Percentiles rank a stretch among this genome's conserved stretches.
These are phyloP conservation scores for Hippopotamus amphibius DNA, from an alignment of 2,113 vertebrate genomes.

Conservation along the genomic window DNA sequence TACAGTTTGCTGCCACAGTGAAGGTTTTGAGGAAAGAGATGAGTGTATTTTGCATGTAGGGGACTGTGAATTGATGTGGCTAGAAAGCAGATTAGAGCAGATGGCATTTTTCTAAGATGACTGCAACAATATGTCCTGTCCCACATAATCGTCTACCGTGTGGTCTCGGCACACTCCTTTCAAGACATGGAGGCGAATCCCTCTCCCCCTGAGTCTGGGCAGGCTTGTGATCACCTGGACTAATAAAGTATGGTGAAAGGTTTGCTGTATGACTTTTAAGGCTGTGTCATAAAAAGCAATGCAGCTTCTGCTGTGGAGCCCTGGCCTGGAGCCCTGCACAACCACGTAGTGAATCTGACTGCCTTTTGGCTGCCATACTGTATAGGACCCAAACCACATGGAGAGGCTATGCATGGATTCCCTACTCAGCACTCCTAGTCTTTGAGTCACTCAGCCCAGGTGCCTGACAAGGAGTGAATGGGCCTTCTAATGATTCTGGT, in stretches of 20 bases:
- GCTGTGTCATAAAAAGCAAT: not conserved
- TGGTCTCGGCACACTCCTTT: not conserved
- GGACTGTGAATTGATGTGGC: not conserved
- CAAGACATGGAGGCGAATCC: not conserved
- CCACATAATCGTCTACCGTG: not conserved
- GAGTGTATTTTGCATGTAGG: not conserved
- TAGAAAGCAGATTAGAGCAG: not conserved
- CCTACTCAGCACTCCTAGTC: not conserved
- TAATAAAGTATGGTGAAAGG: not conserved
- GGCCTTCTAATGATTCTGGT: not conserved
- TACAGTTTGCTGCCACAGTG: not conserved
- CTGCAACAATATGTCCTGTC: not conserved
- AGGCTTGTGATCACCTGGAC: not conserved
- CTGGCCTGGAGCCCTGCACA: not conserved
- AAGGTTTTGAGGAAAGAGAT: not conserved
- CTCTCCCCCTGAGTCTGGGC: not conserved
- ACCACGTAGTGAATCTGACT: not conserved
- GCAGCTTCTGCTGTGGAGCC: not conserved
- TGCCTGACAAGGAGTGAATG: not conserved
- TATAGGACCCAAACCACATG: not conserved
- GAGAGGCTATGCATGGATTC: fast-evolving
- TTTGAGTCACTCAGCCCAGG: not conserved
- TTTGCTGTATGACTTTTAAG: not conserved
- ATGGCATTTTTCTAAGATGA: not conserved
- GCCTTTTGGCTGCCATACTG: not conserved